Base-by-base conservation (phyloP, 2,888 invertebrate species). In the Eugnorisma glareosa region DNA sequence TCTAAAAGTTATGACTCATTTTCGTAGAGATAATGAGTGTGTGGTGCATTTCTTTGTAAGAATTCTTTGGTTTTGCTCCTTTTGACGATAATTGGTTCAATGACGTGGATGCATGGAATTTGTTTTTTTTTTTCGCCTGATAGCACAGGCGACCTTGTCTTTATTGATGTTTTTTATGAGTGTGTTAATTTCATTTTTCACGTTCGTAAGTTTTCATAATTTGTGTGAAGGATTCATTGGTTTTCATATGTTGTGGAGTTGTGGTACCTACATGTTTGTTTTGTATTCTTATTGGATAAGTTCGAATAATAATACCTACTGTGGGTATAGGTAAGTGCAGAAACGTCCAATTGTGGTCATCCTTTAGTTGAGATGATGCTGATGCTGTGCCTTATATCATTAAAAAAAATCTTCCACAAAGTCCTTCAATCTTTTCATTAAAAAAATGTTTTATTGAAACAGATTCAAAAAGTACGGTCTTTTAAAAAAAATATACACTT, bases 31-130 rank as follows among this genome's bases (percentile, higher is more conserved):
- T 84, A 79, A 64, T 70, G 74, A 64, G 28, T 4, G 24, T 74
- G 5, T 43, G 43, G 67, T 68, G 73, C 21, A 67, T 76, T 82
- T 68, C 72, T 70, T 78, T 71, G 69, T 71, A 72, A 77, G 68
- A 74, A 45, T 73, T 61, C 24, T n/a, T 70, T 59, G 37, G 75
- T 63, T 68, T 73, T 45, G 11, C 35, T 31, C 11, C 15, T 73
- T 78, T 80, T 67, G n/a, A 28, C 66, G 45, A 59, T 84, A 84
- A 88, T 81, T 88, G 79, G 35, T 54, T 43, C 67, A 78, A 77
- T 90, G 90, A 90, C 90, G 90, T 90, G 90, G 90, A 85, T 68
- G 35, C 15, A 21, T 70, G 45, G 18, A 71, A 77, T 78, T 77
- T 82, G 68, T 79, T 81, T 76, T 84, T 81, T 81, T 76, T 82